Evolutionary conservation across 2,113 vertebrate genomes (phyloP).

Genomic region (Python bivittatus): DNA sequence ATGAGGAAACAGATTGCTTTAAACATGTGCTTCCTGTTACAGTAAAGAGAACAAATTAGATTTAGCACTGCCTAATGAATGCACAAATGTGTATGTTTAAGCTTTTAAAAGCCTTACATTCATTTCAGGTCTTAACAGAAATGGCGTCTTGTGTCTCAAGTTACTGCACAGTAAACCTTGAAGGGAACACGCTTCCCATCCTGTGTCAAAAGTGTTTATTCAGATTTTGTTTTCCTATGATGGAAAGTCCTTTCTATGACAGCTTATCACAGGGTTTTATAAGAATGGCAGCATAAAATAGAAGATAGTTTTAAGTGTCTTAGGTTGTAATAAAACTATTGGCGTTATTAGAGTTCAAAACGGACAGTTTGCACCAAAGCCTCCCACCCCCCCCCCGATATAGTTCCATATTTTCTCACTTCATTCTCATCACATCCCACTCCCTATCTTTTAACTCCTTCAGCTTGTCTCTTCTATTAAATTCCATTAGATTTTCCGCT

Average conservation of each 20-base stretch:
- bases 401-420: background rate
- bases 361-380: background rate
- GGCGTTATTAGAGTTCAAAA: background rate
- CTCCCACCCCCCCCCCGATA: too few relatives aligned
- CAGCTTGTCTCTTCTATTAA: too few relatives aligned
- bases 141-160: constrained; percentile 50
- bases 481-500: background rate
- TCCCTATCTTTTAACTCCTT: background rate
- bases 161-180: background rate
- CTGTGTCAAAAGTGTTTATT: background rate
- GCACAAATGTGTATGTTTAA: constrained; percentile 72
- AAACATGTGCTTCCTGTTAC: constrained; percentile 81
- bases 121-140: constrained; percentile 65
- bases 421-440: background rate
- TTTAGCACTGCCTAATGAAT: constrained; percentile 73
- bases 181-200: background rate
- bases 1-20: constrained; percentile 81
- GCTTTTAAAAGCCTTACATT: constrained; percentile 72
- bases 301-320: accelerated
- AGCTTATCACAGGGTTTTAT: background rate
- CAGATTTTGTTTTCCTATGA: background rate
- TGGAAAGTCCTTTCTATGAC: background rate
- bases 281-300: accelerated
- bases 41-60: constrained; percentile 81
- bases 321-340: background rate